phyloP scores from a whole-genome alignment of 1,140 invertebrate species.

The Tetramorium simillimum region DNA sequence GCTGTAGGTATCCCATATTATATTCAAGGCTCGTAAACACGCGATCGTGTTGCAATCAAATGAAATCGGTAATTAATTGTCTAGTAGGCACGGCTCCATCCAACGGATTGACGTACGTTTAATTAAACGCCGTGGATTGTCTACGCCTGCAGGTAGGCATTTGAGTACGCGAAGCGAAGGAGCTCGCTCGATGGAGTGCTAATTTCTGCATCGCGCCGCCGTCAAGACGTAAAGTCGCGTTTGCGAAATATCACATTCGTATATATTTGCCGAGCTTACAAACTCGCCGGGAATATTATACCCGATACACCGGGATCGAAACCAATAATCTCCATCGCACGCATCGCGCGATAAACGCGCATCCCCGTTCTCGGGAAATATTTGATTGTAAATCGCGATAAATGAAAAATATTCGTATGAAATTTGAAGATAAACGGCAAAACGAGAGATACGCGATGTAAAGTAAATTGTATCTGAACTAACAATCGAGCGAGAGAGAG shows the following conservation, averaged over 20 bases:
- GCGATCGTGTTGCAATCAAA: slow-evolving; percentile 20
- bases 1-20: background rate
- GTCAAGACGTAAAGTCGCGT: background rate
- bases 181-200: background rate
- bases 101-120: slow-evolving; percentile 44
- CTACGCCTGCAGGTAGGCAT: background rate
- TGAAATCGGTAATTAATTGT: slow-evolving; percentile 50
- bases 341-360: background rate
- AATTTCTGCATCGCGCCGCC: slow-evolving; percentile 19
- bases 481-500: background rate
- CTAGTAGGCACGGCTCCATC: slow-evolving; percentile 4
- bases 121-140: slow-evolving; percentile 39
- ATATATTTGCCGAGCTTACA: background rate
- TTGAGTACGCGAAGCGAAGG: background rate
- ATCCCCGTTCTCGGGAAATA: background rate
- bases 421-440: background rate
- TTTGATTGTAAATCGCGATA: background rate
- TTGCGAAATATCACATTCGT: slow-evolving; percentile 14
- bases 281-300: background rate
- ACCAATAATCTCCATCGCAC: background rate
- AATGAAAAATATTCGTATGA: background rate
- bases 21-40: background rate
- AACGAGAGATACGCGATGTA: background rate
- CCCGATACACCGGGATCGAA: background rate
- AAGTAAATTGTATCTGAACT: background rate